Evolutionary conservation across 2,113 vertebrate species (phyloP), one percentile per base, ranked within the genome.

Genomic region (Hippoglossus stenolepis): DNA sequence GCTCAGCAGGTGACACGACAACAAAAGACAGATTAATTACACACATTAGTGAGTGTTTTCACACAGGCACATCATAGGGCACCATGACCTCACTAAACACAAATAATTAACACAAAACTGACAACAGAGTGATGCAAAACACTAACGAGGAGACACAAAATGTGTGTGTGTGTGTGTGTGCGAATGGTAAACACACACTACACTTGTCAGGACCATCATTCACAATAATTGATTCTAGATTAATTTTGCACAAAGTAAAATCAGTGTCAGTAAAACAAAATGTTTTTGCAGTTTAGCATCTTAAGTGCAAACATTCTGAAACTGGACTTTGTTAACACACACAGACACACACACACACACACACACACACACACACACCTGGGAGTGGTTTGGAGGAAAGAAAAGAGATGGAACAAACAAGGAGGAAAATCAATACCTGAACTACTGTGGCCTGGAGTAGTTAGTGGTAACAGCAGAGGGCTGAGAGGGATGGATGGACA

Each of bases 371-470:
- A 23, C 53, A 54, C n/a, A 21, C 53, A 21, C 85, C 20, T 11
- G 72, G 51, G 31, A 31, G 31, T 31, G 31, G 74, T 81, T 69
- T 71, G 45, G 53, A 75, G 45, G 70, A 82, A 68, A 68, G 65
- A 73, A 38, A 38, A 38, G 58, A 79, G 75, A 79, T 53, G 56
- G 60, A 86, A 68, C 20, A 78, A 83, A 81, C 70, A 67, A 65
- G 65, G 56, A 69, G 68, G 24, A 86, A 85, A 88, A 90, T 90
- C 89, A 83, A 88, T 90, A 79, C 23, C 58, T 86, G 84, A 83
- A 86, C 76, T 73, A 80, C 77, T 83, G 86, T 79, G 82, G 77
- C 80, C 80, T 38, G 31, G 70, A 87, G 82, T 82, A 87, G 82
- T 90, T 90, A 86, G 82, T 11, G 53, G 71, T 85, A 80, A 83